These are phyloP conservation scores for Napeogenes sylphis DNA, from an alignment of 2,888 invertebrate species.

Conservation along the genomic window DNA sequence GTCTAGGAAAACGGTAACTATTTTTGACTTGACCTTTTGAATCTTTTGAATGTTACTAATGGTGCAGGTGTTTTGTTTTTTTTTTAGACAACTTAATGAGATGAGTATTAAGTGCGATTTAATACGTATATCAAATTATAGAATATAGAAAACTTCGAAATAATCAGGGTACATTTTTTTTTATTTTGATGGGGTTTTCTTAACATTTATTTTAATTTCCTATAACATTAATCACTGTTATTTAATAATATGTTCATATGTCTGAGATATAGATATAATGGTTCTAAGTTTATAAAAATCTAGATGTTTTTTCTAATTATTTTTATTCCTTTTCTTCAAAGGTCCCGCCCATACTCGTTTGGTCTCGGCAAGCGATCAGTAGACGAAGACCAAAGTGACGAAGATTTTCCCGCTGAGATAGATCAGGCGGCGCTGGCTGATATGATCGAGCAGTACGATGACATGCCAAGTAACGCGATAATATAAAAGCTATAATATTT, in stretches of 20 bases:
- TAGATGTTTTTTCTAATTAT: background rate
- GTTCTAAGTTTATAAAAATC: background rate
- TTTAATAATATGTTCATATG: too few species aligned
- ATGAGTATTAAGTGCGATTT: too few species aligned
- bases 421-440: conserved; percentile 61
- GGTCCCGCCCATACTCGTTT: conserved; percentile 65
- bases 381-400: conserved; percentile 58
- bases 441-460: conserved; percentile 62
- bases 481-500: background rate
- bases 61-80: too few species aligned
- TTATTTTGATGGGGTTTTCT: too few species aligned
- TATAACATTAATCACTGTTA: too few species aligned
- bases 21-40: background rate
- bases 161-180: too few species aligned
- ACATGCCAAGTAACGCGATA: conserved; percentile 44
- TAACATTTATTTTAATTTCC: too few species aligned
- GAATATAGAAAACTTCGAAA: too few species aligned
- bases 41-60: background rate
- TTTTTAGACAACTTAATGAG: too few species aligned
- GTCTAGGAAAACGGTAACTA: conserved; percentile 75
- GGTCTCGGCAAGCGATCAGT: conserved; percentile 72
- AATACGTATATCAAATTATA: too few species aligned
- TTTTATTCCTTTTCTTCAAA: conserved; percentile 14
- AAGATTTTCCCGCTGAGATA: conserved; percentile 48
- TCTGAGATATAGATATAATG: too few species aligned